Conservation (phyloP, 1,140 invertebrate genomes). For the Drosophila grimshawi region DNA sequence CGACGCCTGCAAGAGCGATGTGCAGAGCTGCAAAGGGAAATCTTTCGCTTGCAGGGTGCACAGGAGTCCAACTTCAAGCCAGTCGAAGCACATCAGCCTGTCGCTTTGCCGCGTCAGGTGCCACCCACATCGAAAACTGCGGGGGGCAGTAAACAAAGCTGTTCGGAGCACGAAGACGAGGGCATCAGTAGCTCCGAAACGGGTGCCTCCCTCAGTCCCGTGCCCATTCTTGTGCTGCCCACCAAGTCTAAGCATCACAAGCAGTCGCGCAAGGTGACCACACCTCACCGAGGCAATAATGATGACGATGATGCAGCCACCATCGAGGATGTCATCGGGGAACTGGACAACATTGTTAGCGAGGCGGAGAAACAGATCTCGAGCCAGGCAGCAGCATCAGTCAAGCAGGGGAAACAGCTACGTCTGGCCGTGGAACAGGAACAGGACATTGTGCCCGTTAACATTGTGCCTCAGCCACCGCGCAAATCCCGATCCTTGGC, state of each 20-base stretch:
- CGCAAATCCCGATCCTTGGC: slow-evolving; percentile 86
- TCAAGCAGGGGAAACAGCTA: slow-evolving; percentile 30
- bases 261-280: slow-evolving; percentile 45
- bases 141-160: slow-evolving; percentile 83
- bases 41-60: slow-evolving; percentile 84
- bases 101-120: slow-evolving; percentile 77
- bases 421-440: slow-evolving; percentile 73
- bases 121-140: slow-evolving; percentile 51
- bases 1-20: slow-evolving; percentile 91
- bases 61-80: slow-evolving; percentile 77
- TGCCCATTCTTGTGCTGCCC: slow-evolving; percentile 79
- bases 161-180: slow-evolving; percentile 93
- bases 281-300: slow-evolving; percentile 22
- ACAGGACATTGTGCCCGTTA: slow-evolving; percentile 87
- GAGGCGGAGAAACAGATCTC: slow-evolving; percentile 90
- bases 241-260: slow-evolving; percentile 82
- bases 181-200: slow-evolving; percentile 93
- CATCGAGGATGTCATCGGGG: slow-evolving; percentile 94
- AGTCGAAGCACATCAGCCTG: slow-evolving; percentile 76
- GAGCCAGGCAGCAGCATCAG: slow-evolving; percentile 57
- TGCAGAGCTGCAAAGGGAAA: slow-evolving; percentile 88
- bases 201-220: slow-evolving; percentile 89
- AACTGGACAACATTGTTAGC: slow-evolving; percentile 93
- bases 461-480: slow-evolving; percentile 88
- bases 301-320: slow-evolving; percentile 91